A percentile compares a stretch with the other conserved stretches of the same genome.
Conservation (phyloP, 2,797 vertebrate species). For the Eurystomus glaucurus region DNA sequence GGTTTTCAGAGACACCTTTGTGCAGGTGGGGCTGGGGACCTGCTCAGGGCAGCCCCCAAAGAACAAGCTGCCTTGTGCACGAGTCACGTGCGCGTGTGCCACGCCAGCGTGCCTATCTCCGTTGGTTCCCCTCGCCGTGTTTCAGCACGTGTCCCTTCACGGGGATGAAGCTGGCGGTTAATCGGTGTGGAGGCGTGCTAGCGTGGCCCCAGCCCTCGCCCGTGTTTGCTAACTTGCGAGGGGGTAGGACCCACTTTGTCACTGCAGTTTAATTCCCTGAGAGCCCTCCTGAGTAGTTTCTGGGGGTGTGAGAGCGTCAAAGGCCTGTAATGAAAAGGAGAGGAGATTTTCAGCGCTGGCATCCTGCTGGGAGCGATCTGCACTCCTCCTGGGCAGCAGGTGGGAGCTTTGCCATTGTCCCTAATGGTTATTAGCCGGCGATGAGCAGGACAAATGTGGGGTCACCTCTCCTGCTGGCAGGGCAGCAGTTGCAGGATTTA, state of each 20-base stretch:
- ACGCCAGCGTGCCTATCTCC: rapidly evolving
- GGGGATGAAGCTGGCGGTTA: neutral
- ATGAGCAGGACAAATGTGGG: slow-evolving; percentile 90
- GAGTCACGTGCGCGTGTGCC: neutral
- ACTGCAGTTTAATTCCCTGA: slow-evolving; percentile 6
- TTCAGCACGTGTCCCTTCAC: rapidly evolving
- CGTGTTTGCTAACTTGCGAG: neutral
- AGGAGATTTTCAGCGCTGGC: slow-evolving; percentile 71
- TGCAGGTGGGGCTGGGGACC: rapidly evolving
- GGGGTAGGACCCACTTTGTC: neutral
- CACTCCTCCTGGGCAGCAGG: slow-evolving; percentile 89
- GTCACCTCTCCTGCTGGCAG: slow-evolving; percentile 87
- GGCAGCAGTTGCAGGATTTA: slow-evolving; percentile 88
- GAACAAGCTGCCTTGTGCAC: rapidly evolving
- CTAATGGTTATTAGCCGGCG: slow-evolving; percentile 90
- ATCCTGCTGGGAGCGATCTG: slow-evolving; percentile 79
- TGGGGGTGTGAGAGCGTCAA: slow-evolving; percentile 43
- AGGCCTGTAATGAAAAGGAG: slow-evolving; percentile 70
- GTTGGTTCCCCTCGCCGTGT: rapidly evolving
- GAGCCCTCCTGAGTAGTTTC: slow-evolving; percentile 40
- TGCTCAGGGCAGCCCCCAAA: neutral
- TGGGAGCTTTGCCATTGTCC: slow-evolving; percentile 87
- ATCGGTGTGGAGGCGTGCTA: rapidly evolving
- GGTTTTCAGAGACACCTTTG: rapidly evolving
- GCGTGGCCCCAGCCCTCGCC: neutral